Evolutionary conservation across 1,140 invertebrate genomes (phyloP), one percentile per base, ranked within the genome.

Genomic region (Drosophila persimilis): DNA sequence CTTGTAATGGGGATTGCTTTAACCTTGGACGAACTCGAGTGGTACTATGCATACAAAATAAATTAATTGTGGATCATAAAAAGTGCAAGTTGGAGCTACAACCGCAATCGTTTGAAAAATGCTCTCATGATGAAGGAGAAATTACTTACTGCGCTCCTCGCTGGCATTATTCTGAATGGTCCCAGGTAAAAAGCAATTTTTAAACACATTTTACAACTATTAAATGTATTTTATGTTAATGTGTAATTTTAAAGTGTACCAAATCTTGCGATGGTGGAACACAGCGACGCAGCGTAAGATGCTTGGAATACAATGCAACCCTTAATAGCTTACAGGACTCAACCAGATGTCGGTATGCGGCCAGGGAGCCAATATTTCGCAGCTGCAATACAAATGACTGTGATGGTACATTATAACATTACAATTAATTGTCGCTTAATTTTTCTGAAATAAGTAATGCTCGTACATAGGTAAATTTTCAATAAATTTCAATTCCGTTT

Each of bases 111-210:
- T n/a, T 66, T 6, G 75, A 91, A 46, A 90, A 90, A 20, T 91
- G 64, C 93, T 94, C 85, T 88, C 91, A 73, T 76, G 92, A 73
- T 80, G 92, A 89, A 84, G 93, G 86, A 17, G 75, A 80, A 3
- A 39, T 39, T 39, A 13, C 3, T 13, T 90, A 90, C 15, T 95
- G 95, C 72, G 90, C 91, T 46, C 91, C 94, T 4, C 92, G 92
- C 55, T 95, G 95, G 94, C 93, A 93, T 69, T 93, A 92, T 45
- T 94, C 93, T 1, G 94, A 95, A 11, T 95, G 95, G 95, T 92
- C 93, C 9, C 90, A 93, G 85, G 93, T 93, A 90, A 84, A 39
- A 11, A 39, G 35, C 35, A 39, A 39, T 5, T 26, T 5, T 26
- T 26, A 26, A 26, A 26, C 5, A 26, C 24, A 26, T 5, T 26